These are phyloP conservation scores for Physella acuta DNA, from an alignment of 1,140 invertebrate genomes.

Conservation along the genomic window DNA sequence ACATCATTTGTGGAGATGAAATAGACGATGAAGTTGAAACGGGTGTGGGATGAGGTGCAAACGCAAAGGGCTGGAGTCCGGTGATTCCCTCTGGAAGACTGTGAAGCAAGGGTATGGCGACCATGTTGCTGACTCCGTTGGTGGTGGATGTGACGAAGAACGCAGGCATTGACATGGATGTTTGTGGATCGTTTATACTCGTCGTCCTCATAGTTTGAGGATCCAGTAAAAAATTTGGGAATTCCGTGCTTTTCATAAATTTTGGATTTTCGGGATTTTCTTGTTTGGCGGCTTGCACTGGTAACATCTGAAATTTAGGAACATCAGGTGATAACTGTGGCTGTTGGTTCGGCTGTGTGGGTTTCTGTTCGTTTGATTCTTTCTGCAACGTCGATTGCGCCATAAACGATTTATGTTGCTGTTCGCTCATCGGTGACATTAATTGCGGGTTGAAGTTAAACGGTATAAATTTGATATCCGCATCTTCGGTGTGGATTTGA, in stretches of 20 bases:
- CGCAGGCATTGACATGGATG: conserved; percentile 8
- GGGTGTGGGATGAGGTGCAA: conserved; percentile 6
- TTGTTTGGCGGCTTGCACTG: no score
- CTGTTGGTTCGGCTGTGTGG: no score
- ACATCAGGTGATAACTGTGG: no score
- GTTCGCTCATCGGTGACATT: not conserved
- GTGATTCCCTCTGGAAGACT: conserved; percentile 15
- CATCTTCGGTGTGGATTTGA: not conserved
- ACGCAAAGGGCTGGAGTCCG: conserved; percentile 4
- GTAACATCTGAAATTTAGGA: no score
- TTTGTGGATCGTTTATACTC: not conserved
- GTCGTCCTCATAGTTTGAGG: not conserved
- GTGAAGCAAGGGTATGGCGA: conserved; percentile 30
- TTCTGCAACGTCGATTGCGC: no score
- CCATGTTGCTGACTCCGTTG: conserved; percentile 1
- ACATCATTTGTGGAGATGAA: not conserved
- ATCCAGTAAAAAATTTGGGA: conserved; percentile 14
- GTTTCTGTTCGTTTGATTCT: no score
- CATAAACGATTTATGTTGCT: no score
- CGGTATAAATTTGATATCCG: conserved; percentile 6
- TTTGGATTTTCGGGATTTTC: no score
- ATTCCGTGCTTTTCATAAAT: no score
- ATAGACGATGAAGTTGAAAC: not conserved
- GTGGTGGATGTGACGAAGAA: conserved; percentile 23
- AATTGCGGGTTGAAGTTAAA: not conserved